These are phyloP conservation scores for Balaeniceps rex DNA, from an alignment of 2,113 vertebrate species.

Conservation along the genomic window DNA sequence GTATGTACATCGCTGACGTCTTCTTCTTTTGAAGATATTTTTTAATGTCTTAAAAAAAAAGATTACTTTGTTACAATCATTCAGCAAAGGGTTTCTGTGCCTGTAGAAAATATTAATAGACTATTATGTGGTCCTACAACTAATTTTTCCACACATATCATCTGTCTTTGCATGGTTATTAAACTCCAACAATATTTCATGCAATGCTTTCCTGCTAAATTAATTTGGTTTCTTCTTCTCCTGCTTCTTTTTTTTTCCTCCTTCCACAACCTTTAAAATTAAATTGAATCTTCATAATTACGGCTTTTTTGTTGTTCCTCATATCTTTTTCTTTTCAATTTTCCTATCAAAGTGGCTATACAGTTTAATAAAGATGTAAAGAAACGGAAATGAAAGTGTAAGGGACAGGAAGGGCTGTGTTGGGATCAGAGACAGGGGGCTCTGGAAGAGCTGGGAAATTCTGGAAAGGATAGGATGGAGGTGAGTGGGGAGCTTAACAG, in stretches of 20 bases:
- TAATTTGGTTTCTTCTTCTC: conserved; percentile 81
- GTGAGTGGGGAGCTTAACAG: not conserved
- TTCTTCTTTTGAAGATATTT: conserved; percentile 77
- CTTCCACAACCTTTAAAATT: conserved; percentile 81
- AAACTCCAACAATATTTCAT: conserved; percentile 87
- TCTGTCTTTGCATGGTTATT: conserved; percentile 84
- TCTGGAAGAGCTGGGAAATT: conserved; percentile 23
- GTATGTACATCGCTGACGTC: conserved; percentile 34
- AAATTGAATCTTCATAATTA: conserved; percentile 84
- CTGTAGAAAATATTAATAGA: conserved; percentile 82
- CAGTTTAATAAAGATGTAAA: conserved; percentile 83
- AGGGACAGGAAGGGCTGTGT: conserved; percentile 67
- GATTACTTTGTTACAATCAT: conserved; percentile 78
- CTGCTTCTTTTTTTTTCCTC: conserved; percentile 73
- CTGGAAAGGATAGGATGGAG: conserved; percentile 2
- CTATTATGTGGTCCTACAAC: conserved; percentile 86
- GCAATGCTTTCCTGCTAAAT: conserved; percentile 82
- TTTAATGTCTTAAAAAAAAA: conserved; percentile 71
- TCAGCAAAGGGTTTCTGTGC: conserved; percentile 78
- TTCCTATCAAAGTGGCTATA: conserved; percentile 79
- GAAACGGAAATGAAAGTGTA: conserved; percentile 75
- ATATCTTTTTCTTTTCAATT: conserved; percentile 81
- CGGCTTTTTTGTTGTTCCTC: conserved; percentile 78
- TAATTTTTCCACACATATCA: conserved; percentile 87
- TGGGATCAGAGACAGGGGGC: conserved; percentile 42